Evolutionary conservation across 2,888 invertebrate genomes (phyloP).

Genomic region (Arctia plantaginis): DNA sequence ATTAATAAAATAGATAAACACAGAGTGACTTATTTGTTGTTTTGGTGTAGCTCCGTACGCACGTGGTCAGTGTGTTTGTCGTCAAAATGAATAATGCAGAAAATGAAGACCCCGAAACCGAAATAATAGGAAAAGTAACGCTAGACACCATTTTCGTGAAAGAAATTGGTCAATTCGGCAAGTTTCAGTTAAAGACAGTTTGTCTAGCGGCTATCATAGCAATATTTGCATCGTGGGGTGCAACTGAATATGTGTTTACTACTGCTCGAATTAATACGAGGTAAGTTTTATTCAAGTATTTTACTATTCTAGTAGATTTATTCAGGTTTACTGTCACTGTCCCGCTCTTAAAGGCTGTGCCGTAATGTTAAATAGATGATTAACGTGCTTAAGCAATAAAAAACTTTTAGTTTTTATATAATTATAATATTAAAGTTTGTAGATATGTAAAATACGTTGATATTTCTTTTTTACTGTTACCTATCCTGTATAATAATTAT

Average conservation of each 20-base stretch:
- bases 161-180: conserved; percentile 76
- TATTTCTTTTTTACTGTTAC: too few species aligned
- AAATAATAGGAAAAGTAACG: conserved; percentile 52
- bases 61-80: not conserved
- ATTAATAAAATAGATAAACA: not conserved
- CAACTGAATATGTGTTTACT: conserved; percentile 74
- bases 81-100: conserved; percentile 5
- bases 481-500: too few species aligned
- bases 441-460: too few species aligned
- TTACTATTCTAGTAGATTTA: not conserved
- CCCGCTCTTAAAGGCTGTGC: not conserved
- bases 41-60: not conserved
- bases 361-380: not conserved
- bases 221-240: conserved; percentile 67
- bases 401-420: too few species aligned
- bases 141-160: conserved; percentile 71
- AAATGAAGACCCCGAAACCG: conserved; percentile 7
- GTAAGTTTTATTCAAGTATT: conserved; percentile 46
- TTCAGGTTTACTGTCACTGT: not conserved
- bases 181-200: conserved; percentile 66
- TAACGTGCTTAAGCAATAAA: not conserved
- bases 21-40: not conserved
- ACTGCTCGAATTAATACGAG: conserved; percentile 74
- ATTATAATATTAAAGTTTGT: too few species aligned
- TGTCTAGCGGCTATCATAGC: conserved; percentile 58